Conservation (phyloP, 2,113 vertebrate species). For the Xiphias gladius region DNA sequence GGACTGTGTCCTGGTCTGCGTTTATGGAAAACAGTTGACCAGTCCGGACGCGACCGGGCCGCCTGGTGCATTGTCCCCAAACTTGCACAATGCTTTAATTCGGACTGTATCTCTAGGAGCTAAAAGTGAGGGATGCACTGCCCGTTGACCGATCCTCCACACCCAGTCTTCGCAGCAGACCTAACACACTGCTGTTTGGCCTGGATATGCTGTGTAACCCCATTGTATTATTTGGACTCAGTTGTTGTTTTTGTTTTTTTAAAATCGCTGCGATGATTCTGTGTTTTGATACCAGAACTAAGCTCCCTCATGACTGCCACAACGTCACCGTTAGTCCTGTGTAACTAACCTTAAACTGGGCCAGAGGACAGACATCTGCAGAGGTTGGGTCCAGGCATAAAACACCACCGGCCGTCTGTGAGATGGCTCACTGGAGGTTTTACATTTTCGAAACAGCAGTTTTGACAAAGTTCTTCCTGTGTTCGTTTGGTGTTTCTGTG, state of each 20-base stretch:
- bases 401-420: too few species aligned
- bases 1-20: not conserved
- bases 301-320: conserved; percentile 26
- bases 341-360: conserved; percentile 40
- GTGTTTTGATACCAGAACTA: conserved; percentile 19
- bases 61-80: not conserved
- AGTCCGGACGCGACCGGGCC: not conserved
- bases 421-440: too few species aligned
- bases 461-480: too few species aligned
- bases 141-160: not conserved
- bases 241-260: not conserved
- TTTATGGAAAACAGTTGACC: not conserved
- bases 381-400: too few species aligned
- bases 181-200: not conserved
- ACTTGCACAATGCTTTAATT: not conserved
- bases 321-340: conserved; percentile 48
- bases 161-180: not conserved
- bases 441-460: too few species aligned
- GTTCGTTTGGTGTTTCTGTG: too few species aligned
- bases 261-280: conserved; percentile 17
- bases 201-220: not conserved
- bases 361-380: conserved; percentile 13
- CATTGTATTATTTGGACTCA: conserved; percentile 1
- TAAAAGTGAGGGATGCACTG: not conserved
- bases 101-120: not conserved